These are phyloP conservation scores for Sthenelais limicola DNA, from an alignment of 2,888 invertebrate species.

Conservation along the genomic window DNA sequence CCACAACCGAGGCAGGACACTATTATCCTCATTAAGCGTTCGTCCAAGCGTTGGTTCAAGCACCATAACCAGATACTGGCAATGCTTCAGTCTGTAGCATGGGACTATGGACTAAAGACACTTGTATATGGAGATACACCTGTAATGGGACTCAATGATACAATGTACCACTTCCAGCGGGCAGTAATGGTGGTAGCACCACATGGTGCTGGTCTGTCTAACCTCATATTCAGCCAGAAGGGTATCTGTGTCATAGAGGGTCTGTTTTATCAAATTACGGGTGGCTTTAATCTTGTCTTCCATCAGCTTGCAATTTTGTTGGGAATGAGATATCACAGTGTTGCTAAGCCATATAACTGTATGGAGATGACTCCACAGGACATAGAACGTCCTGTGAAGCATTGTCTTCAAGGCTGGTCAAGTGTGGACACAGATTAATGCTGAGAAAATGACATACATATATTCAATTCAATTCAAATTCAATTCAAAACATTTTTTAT, in stretches of 20 bases:
- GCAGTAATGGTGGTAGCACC: slow-evolving; percentile 13
- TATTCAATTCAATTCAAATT: too few species aligned
- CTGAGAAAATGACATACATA: too few species aligned
- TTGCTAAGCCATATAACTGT: too few species aligned
- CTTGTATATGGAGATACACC: slow-evolving; percentile 1
- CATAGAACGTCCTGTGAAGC: too few species aligned
- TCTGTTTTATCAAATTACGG: too few species aligned
- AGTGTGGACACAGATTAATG: too few species aligned
- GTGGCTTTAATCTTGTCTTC: too few species aligned
- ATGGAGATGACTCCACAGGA: too few species aligned
- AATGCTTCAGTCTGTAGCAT: neutral
- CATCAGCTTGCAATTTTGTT: too few species aligned
- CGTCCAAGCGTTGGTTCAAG: slow-evolving; percentile 9
- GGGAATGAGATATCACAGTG: too few species aligned
- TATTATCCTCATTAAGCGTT: slow-evolving; percentile 25
- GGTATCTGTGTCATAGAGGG: slow-evolving; percentile 27
- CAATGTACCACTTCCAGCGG: neutral
- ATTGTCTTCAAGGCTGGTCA: too few species aligned
- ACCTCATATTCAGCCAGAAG: slow-evolving; percentile 9
- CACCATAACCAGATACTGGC: neutral
- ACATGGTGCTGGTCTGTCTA: slow-evolving; percentile 25
- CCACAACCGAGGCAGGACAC: neutral
- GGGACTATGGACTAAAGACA: neutral
- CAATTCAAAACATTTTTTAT: too few species aligned
- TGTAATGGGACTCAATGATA: neutral